Base-by-base conservation (phyloP, 2,888 invertebrate genomes). In the Heliconius ismenius region DNA sequence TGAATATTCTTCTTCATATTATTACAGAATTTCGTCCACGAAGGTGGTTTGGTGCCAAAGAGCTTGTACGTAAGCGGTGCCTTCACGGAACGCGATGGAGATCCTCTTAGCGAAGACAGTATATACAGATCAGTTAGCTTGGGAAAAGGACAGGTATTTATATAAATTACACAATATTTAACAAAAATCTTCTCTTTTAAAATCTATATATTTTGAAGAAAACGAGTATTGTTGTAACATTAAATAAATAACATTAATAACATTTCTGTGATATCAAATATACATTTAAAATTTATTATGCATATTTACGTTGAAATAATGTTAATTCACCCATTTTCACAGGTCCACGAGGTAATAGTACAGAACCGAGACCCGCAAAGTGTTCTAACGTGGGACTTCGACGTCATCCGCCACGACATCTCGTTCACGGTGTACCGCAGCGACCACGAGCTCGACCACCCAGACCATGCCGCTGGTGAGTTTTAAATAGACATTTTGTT, bases 301-400 rank as follows among this genome's bases (percentile, higher is more conserved):
- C 15, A 43, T 15, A 18, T 43, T 43, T 43, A 15, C 4, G 18
- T 54, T 54, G 18, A 54, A 21, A 54, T 21, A 54, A 54, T 21
- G 21, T 54, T 21, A 54, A 54, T 43, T 43, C 21, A n/a, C 10
- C n/a, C 54, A 58, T n/a, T n/a, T 10, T n/a, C 54, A 58, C 95
- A 97, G 95, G 95, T 96, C 36, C 97, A 97, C 88, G 97, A 97
- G 86, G 96, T 97, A 81, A 93, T 97, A 80, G 96, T 99, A 74
- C 95, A 95, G 73, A 97, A 98, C 83, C 95, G 96, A 76, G 98
- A 98, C 89, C 96, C 97, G 21, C 98, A 98, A 83, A 97, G 97
- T 89, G 98, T 99, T 78, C 95, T 99, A 67, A 98, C 98, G 36
- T 99, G 98, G 98, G 99, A 99, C 92, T 99, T 98, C 92, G 98